A percentile compares a stretch with the other conserved stretches of the same genome.
Conservation (phyloP, 37 sponge, comb jelly and placozoan species). For the Aplysina aerophoba region DNA sequence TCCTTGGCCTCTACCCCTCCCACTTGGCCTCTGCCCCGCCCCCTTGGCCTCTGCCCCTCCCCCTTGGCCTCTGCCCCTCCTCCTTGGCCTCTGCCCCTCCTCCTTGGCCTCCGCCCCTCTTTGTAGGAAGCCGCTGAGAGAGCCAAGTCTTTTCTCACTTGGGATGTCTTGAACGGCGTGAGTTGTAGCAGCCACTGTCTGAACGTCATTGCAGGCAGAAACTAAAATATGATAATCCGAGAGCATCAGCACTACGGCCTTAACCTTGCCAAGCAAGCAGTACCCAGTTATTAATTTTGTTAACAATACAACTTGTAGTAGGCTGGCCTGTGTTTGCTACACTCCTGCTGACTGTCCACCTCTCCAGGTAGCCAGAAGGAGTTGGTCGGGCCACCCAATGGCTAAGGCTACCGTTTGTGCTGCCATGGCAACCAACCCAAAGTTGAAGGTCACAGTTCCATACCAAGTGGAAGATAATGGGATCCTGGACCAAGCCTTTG, state of each 20-base stretch:
- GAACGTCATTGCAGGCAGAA: too few relatives aligned
- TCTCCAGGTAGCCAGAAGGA: constrained; percentile 75
- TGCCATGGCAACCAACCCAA: constrained; percentile 67
- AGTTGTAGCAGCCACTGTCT: too few relatives aligned
- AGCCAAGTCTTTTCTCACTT: constrained; percentile 82
- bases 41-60: not conserved
- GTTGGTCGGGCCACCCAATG: constrained; percentile 91
- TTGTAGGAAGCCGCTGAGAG: constrained; percentile 82
- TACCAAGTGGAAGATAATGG: constrained; percentile 59
- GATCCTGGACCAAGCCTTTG: constrained; percentile 53
- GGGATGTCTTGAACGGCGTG: constrained; percentile 98
- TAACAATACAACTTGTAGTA: not conserved
- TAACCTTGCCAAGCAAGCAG: not conserved
- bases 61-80: too few relatives aligned
- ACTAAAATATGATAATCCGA: too few relatives aligned
- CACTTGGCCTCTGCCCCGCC: not conserved
- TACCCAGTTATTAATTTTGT: not conserved
- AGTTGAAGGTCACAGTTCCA: constrained; percentile 68
- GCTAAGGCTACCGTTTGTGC: constrained; percentile 72
- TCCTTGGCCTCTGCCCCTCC: not conserved
- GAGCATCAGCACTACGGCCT: not conserved
- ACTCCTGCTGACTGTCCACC: too few relatives aligned
- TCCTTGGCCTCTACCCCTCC: too few relatives aligned
- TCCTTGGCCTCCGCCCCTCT: too few relatives aligned
- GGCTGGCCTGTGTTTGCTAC: not conserved